These are phyloP conservation scores for Ascidia mentula DNA, from an alignment of 23 tunicate genomes.

Conservation along the genomic window DNA sequence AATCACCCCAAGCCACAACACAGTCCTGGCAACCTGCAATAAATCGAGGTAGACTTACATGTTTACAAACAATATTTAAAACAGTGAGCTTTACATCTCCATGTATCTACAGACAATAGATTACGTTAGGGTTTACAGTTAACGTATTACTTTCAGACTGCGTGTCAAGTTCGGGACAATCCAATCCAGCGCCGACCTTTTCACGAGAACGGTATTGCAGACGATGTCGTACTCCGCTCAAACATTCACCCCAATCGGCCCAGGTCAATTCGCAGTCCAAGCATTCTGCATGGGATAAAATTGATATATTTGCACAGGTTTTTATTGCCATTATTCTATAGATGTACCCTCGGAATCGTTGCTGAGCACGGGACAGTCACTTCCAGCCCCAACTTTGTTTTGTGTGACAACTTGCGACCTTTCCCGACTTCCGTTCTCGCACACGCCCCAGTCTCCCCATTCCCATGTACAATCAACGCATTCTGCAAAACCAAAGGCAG, in stretches of 20 bases:
- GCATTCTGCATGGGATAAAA: constrained; percentile 18
- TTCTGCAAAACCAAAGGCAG: constrained; percentile 20
- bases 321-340: not conserved
- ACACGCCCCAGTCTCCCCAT: constrained; percentile 76
- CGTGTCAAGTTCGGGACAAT: constrained; percentile 20
- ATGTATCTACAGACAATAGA: too few species aligned
- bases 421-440: constrained; percentile 39
- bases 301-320: not conserved
- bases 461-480: constrained; percentile 66
- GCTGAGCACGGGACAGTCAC: constrained; percentile 37
- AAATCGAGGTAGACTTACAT: not conserved
- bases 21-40: constrained; percentile 29
- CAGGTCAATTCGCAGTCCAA: constrained; percentile 52
- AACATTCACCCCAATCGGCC: constrained; percentile 63
- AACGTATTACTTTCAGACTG: constrained; percentile 39
- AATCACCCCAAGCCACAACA: constrained; percentile 38
- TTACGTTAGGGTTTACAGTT: too few species aligned
- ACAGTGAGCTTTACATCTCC: too few species aligned
- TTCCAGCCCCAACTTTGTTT: constrained; percentile 67
- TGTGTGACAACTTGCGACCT: constrained; percentile 30
- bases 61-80: too few species aligned
- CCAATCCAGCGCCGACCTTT: constrained; percentile 44
- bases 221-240: constrained; percentile 32
- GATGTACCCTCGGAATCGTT: constrained; percentile 50
- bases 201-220: constrained; percentile 24